phyloP scores from a whole-genome alignment of 1,140 invertebrate genomes.

The Linepithema humile region DNA sequence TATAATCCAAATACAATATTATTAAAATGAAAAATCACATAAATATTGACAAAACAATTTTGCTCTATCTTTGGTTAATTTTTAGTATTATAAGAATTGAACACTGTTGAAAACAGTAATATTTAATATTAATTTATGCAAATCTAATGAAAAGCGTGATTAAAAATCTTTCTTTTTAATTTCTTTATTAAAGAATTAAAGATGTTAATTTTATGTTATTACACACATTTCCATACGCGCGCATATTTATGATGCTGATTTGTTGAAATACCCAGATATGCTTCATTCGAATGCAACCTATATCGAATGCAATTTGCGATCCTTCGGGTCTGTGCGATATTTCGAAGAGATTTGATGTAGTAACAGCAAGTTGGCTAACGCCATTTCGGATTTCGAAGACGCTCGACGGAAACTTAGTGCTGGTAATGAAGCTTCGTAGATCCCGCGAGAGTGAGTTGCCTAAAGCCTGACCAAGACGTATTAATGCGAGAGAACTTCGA shows the following conservation, averaged over 20 bases:
- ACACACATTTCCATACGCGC: too few relatives aligned
- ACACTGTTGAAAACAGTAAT: background rate
- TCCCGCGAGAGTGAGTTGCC: constrained; percentile 46
- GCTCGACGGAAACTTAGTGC: constrained; percentile 43
- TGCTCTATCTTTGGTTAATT: too few relatives aligned
- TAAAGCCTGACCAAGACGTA: constrained; percentile 57
- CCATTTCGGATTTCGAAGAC: constrained; percentile 50
- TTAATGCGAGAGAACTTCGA: constrained; percentile 54
- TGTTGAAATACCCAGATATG: background rate
- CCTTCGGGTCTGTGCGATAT: constrained; percentile 28
- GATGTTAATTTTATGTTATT: constrained; percentile 10
- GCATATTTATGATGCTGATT: background rate
- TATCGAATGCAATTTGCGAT: constrained; percentile 11
- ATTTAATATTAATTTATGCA: background rate
- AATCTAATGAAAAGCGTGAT: background rate
- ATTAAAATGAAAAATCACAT: too few relatives aligned
- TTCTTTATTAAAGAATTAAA: background rate
- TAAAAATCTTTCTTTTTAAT: background rate
- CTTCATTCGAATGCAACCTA: background rate
- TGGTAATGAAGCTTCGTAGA: constrained; percentile 56
- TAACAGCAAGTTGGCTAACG: constrained; percentile 48
- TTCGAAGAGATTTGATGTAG: constrained; percentile 48
- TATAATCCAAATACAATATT: too few relatives aligned
- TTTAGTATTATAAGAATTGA: too few relatives aligned
- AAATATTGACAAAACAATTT: too few relatives aligned